Percentiles rank a stretch among this genome's conserved stretches.
phyloP scores from a whole-genome alignment of 2,113 vertebrate genomes.

The Calonectris borealis region DNA sequence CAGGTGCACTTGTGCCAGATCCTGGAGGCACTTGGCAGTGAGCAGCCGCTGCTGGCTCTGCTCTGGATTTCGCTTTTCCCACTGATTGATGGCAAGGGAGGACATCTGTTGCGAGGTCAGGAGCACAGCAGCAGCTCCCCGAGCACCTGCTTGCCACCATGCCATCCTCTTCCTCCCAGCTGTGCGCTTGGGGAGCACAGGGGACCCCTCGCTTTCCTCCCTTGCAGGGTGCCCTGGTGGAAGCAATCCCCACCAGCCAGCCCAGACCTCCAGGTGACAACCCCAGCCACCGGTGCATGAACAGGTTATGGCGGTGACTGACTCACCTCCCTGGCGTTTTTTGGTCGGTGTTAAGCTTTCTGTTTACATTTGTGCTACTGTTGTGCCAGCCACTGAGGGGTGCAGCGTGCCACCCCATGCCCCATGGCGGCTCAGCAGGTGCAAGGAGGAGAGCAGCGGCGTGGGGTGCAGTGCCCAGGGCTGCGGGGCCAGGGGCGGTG shows the following conservation, averaged over 20 bases:
- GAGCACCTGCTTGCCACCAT: not conserved
- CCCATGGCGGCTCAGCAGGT: accelerated
- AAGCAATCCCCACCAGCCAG: not conserved
- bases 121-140: not conserved
- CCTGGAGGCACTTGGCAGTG: not conserved
- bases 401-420: not conserved
- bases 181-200: accelerated
- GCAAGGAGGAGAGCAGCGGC: not conserved
- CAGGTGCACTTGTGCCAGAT: accelerated
- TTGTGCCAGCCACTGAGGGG: not conserved
- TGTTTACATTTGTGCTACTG: not conserved
- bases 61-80: not conserved
- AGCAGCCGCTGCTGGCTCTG: not conserved
- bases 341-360: not conserved
- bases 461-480: not conserved
- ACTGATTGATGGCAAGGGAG: not conserved
- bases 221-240: no score
- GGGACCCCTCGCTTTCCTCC: not conserved
- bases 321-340: not conserved
- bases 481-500: not conserved
- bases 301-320: no score
- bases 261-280: not conserved
- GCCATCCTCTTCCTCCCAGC: not conserved
- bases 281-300: accelerated
- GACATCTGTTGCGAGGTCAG: not conserved